Evolutionary conservation across 2,113 vertebrate species (phyloP), one percentile per base, ranked within the genome.

Genomic region (Falco punctatus): DNA sequence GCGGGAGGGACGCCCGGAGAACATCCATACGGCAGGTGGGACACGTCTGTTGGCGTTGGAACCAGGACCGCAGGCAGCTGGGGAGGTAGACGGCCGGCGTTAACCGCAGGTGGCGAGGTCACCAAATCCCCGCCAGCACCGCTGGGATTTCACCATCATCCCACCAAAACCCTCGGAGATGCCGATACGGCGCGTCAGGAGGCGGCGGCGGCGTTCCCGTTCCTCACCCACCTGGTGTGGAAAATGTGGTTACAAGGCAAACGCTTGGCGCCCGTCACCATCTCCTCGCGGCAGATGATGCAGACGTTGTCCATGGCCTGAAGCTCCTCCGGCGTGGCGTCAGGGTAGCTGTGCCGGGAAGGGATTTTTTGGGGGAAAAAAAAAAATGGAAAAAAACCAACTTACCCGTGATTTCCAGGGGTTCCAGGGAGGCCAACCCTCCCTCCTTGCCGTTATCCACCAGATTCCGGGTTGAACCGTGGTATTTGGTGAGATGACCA

Each of bases 211-310:
- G 5, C 16, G 4, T 15, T 26, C 4, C 13, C 2, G 2, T 28
- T 13, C 11, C 13, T 27, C 40, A 5, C 88, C 51, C 65, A 99
- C 99, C 99, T 99, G 93, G 99, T 99, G 94, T 99, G 99, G 98
- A 99, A 99, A 90, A 99, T 99, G 98, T 99, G 99, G 96, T 99
- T 99, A 94, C 99, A 99, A 5, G 99, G 99, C 59, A 99, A 96
- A 32, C 99, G 99, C 96, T 99, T 99, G 81, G 99, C 99, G 4
- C 99, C 99, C 0, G 98, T 99, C 93, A 99, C 99, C 99, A 99
- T 99, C 96, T 99, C 99, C 93, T 99, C 99, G 1, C 99, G 98
- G 96, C 99, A 99, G 95, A 99, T 99, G 93, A 99, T 99, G 61
- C 99, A 99, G 17, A 99, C 99, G 4, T 99, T 99, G 96, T 99